These are phyloP conservation scores for Artemisiospiza belli DNA, from an alignment of 2,113 vertebrate genomes.

Conservation along the genomic window DNA sequence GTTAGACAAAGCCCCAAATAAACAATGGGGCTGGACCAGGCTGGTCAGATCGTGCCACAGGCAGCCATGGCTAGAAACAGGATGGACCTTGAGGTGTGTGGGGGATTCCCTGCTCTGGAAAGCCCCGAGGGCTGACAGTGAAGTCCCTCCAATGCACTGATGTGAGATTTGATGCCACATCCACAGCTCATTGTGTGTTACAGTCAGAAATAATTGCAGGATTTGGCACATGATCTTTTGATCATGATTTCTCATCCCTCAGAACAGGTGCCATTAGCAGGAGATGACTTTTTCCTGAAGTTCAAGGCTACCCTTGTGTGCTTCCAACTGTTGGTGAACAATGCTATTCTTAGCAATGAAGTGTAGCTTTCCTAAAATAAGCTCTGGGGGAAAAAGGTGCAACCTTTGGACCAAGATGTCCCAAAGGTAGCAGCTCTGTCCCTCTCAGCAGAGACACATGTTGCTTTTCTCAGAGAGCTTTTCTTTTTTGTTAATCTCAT, in stretches of 20 bases:
- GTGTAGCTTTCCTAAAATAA: neutral
- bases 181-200: accelerated
- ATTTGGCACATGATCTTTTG: accelerated
- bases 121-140: neutral
- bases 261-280: neutral
- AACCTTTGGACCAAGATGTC: neutral
- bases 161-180: neutral
- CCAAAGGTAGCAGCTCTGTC: neutral
- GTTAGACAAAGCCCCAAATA: neutral
- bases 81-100: accelerated
- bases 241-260: neutral
- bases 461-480: neutral
- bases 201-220: neutral
- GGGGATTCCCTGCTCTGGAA: neutral
- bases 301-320: neutral
- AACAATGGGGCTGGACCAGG: neutral
- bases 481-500: neutral
- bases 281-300: neutral
- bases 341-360: neutral
- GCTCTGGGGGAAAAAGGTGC: neutral
- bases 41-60: accelerated
- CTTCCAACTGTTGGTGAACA: neutral
- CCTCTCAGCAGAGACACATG: neutral
- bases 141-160: accelerated
- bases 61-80: neutral